phyloP scores from a whole-genome alignment of 2,113 vertebrate species.

The Azemiops feae region DNA sequence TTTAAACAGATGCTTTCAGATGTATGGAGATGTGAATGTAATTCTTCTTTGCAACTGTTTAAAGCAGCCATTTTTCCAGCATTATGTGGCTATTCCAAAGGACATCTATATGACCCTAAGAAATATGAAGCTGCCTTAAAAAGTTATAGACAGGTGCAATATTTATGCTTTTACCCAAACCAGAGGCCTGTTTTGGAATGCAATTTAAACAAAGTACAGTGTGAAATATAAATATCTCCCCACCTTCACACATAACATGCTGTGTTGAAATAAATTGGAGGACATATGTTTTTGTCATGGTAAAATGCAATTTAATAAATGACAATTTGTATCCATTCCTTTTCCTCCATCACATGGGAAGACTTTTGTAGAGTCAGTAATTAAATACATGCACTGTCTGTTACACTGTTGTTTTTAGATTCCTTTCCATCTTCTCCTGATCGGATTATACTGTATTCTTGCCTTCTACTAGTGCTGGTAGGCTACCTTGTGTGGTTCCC shows the following conservation, averaged over 20 bases:
- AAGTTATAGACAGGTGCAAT: not conserved
- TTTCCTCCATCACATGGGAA: not conserved
- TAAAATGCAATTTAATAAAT: not conserved
- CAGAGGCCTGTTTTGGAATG: not conserved
- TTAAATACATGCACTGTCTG: not conserved
- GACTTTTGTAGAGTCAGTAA: not conserved
- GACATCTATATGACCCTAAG: not conserved
- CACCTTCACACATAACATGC: not conserved
- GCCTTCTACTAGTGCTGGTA: not conserved
- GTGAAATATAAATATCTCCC: not conserved
- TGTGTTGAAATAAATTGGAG: not conserved
- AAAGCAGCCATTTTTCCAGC: not conserved
- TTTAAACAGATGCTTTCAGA: not conserved
- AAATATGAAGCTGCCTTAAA: not conserved
- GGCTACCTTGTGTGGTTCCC: not conserved
- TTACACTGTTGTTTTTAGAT: not conserved
- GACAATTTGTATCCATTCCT: not conserved
- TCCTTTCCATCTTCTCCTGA: not conserved
- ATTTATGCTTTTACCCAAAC: not conserved
- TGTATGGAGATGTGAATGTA: not conserved
- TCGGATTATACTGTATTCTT: not conserved
- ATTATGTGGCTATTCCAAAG: not conserved
- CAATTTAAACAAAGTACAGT: not conserved
- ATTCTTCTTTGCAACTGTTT: not conserved
- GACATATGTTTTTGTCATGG: not conserved